phyloP scores from a whole-genome alignment of 2,888 invertebrate species.

The Smittia sp. region DNA sequence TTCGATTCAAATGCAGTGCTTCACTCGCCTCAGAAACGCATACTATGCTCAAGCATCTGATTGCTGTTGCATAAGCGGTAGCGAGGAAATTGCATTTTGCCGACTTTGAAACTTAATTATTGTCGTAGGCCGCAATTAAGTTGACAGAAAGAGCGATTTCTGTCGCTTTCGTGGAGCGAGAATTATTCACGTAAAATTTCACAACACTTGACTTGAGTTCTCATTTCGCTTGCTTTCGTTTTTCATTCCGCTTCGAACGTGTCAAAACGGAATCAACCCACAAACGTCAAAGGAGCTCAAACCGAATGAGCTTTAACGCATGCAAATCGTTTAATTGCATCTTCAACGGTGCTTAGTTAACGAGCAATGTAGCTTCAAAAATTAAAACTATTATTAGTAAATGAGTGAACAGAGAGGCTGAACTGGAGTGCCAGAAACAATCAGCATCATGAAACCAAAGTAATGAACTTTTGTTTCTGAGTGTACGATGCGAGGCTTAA shows the following conservation, averaged over 20 bases:
- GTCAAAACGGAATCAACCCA: not conserved
- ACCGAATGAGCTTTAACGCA: not conserved
- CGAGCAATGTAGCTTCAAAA: too few relatives aligned
- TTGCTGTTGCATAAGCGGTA: not conserved
- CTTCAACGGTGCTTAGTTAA: too few relatives aligned
- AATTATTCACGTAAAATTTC: constrained; percentile 1
- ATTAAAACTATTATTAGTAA: too few relatives aligned
- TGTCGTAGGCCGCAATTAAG: not conserved
- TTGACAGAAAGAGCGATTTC: not conserved
- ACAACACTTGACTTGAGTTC: not conserved
- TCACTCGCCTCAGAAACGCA: not conserved
- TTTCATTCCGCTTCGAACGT: not conserved
- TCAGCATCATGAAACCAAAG: not conserved
- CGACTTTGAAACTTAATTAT: not conserved
- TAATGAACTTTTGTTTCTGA: not conserved
- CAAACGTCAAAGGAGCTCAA: not conserved
- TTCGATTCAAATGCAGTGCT: not conserved
- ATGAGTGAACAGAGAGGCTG: not conserved
- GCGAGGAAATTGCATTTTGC: not conserved
- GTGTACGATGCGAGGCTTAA: not conserved
- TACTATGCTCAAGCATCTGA: not conserved
- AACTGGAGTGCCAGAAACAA: constrained; percentile 1
- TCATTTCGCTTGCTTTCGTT: not conserved
- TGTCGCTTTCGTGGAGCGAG: not conserved
- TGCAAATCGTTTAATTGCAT: not conserved